Base-by-base conservation (phyloP, 2,888 invertebrate genomes). In the Oscheius sp. region DNA sequence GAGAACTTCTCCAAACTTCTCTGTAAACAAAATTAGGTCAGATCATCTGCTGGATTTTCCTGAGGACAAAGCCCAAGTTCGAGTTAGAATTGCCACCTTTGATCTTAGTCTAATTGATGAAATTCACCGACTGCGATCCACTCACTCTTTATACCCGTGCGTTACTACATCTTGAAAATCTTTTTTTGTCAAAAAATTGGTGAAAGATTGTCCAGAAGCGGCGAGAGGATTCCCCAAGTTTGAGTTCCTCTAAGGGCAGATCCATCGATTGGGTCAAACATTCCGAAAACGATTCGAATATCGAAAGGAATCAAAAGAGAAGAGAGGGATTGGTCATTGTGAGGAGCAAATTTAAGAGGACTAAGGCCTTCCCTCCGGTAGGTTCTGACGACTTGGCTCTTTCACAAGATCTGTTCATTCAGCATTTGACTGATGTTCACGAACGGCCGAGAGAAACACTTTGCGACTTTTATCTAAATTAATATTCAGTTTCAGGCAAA, bases 61-160 rank as follows among this genome's bases (percentile, higher is more conserved):
- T 0, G 46, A 69, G 20, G 79, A 79, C 53, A 71, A 75, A 3
- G 23, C 58, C n/a, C 76, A 79, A 55, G 66, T 72, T n/a, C 68
- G 71, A 2, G 63, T 76, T 0, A 39, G 80, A 27, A 70, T 81
- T 45, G 73, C 69, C 27, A 68, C 79, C 53, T 79, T 76, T 45
- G 79, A 81, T 37, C 52, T 76, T 0, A 68, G 78, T 8, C 65
- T 81, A n/a, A 65, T 74, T 67, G 73, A 75, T 12, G 81, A 81
- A n/a, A 50, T 81, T 79, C 76, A 79, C 78, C 0, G 79, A 79
- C 34, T 42, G 48, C 20, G 50, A 65, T 8, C 37, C 76, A 2
- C 66, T 58, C 0, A 10, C 42, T 10, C 57, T 81, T 3, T 73
- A 75, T 15, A 65, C 20, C 33, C 63, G 75, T 75, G 34, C 3